Evolutionary conservation across 1,140 invertebrate species (phyloP).

Genomic region (Parasteatoda tepidariorum): DNA sequence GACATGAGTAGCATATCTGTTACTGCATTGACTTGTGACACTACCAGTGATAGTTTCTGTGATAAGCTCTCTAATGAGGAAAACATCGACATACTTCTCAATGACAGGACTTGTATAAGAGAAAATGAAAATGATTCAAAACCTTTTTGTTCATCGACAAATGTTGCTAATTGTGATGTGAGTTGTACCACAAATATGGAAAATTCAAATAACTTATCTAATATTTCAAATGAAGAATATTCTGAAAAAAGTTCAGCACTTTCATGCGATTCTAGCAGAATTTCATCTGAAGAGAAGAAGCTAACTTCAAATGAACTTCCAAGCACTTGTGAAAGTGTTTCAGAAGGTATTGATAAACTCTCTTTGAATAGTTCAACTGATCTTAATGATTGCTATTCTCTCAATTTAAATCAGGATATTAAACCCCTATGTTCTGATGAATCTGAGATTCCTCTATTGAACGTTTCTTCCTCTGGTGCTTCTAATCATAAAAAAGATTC

Average conservation of each 20-base stretch:
- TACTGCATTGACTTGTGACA: constrained; percentile 46
- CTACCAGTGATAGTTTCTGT: constrained; percentile 57
- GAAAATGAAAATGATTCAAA: neutral
- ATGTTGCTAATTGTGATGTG: neutral
- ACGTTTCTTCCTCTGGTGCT: no score
- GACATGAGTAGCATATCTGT: constrained; percentile 62
- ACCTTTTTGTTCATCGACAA: neutral
- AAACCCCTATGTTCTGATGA: no score
- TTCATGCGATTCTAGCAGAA: neutral
- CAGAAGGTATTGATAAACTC: no score
- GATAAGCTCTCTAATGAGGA: constrained; percentile 54
- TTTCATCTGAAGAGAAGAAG: neutral
- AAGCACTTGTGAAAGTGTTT: no score
- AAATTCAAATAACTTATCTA: neutral
- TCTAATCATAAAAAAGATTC: no score
- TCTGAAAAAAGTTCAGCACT: neutral
- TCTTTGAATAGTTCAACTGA: no score
- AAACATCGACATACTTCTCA: constrained; percentile 41
- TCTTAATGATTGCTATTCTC: no score
- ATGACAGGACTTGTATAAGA: neutral
- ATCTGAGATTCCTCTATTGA: no score
- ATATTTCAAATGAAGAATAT: no score
- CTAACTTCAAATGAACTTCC: no score
- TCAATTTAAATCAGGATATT: no score
- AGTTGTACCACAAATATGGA: neutral